Evolutionary conservation across 92 coral and sea anemone species (phyloP), one percentile per base, ranked within the genome.

Genomic region (Epizoanthus scotinus): DNA sequence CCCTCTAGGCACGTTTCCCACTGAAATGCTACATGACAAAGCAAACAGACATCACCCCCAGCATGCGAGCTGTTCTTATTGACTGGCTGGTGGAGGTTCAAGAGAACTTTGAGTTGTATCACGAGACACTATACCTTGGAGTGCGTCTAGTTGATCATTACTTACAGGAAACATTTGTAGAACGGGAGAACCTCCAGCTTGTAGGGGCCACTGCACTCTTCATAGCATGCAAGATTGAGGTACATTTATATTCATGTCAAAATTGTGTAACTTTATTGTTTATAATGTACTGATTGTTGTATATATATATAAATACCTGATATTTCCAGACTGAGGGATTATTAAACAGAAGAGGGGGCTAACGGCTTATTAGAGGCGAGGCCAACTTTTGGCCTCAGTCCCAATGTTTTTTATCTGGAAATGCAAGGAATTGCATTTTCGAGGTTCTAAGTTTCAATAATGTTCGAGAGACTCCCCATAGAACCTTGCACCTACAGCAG

Each of bases 81-180:
- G 99, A 96, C 88, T 96, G 99, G 99, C 63, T 96, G 78, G 99
- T 96, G 1, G 99, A 96, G 47, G 99, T 96, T 17, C 99, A 96
- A 64, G 99, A 96, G 71, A 93, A 93, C 79, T 96, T 96, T 85
- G 99, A 96, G 54, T 55, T 96, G 58, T 96, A 93, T 86, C 99
- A 96, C 57, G 99, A 96, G 81, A 96, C 99, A 0, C 90, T 96
- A 0, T 96, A 96, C 69, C 97, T 96, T 52, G 92, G 96, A 17
- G 98, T 96, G 0, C 89, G 90, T 67, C 86, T 96, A 25, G 86
- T 96, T 31, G 99, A 96, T 69, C 89, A 91, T 87, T 93, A 78
- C 67, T 89, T 96, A 64, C 94, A 89, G 89, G 83, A 68, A 54
- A 82, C 82, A 63, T 63, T 78, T 9, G 92, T 96, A 13, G 86